phyloP scores from a whole-genome alignment of 2,113 vertebrate genomes.

The Psittacula cyanocephala region DNA sequence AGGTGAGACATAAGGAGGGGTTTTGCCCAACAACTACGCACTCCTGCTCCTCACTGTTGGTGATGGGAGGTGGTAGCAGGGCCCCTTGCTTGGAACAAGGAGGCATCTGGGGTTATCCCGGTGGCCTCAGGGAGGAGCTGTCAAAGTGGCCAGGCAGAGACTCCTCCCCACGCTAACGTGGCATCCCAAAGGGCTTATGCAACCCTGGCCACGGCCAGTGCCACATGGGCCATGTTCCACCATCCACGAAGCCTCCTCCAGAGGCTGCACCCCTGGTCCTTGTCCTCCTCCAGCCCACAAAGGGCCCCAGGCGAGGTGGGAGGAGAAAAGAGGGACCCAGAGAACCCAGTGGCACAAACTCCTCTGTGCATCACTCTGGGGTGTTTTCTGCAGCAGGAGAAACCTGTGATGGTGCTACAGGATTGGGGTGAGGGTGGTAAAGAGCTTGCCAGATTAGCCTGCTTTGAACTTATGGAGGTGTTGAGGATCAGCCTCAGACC shows the following conservation, averaged over 20 bases:
- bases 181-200: slow-evolving; percentile 43
- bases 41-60: background rate
- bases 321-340: background rate
- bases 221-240: background rate
- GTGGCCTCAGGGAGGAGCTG: slow-evolving; percentile 16
- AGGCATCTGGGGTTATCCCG: background rate
- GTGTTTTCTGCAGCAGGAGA: background rate
- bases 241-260: background rate
- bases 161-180: slow-evolving; percentile 68
- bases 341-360: background rate
- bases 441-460: background rate
- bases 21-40: background rate
- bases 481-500: background rate
- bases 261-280: background rate
- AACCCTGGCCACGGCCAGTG: background rate
- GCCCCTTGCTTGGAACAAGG: fast-evolving
- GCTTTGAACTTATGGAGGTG: background rate
- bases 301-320: background rate
- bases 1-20: fast-evolving
- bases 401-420: background rate
- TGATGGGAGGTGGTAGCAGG: background rate
- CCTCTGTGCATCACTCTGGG: fast-evolving
- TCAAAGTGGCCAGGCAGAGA: background rate
- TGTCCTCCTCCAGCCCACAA: background rate
- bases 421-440: fast-evolving